Base-by-base conservation (phyloP, 2,797 vertebrate genomes). In the Mionectes olivaceus region DNA sequence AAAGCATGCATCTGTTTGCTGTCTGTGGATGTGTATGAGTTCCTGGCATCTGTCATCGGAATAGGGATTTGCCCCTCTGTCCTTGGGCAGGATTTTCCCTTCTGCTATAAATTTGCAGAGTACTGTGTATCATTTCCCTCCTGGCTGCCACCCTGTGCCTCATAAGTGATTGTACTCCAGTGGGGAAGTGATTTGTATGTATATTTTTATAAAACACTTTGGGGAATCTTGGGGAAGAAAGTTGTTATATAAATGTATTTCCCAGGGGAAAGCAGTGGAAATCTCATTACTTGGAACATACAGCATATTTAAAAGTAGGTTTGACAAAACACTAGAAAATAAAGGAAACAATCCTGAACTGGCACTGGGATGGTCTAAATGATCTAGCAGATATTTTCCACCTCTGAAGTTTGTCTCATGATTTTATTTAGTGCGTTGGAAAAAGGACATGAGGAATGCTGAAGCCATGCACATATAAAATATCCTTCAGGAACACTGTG, bases 231-330 rank as follows among this genome's bases (percentile, higher is more conserved):
- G 94, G 96, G 93, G 96, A 93, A 96, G 95, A 94, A 96, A 94
- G 85, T 94, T 96, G 95, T 97, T 96, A 96, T 96, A 96, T 95
- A 96, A 97, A 97, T 96, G 93, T 97, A 96, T 97, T 97, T 97
- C 96, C 95, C 96, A 93, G 77, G 95, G 95, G 96, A 87, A 80
- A 82, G 87, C 21, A 77, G 90, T 96, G 95, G 95, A 97, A 96
- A 96, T 96, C 96, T 97, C 96, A 96, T 96, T 97, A 97, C 94
- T 89, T 91, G 95, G 87, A 96, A 95, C 94, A 96, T 68, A 96
- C 39, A 93, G 59, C 83, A 41, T 96, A 95, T 96, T 97, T 97
- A 97, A 97, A 96, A 95, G 89, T 89, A 89, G 78, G 81, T 88
- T 96, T 96, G 96, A 96, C 94, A 96, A 94, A 97, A 93, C 90